Base-by-base conservation (phyloP, 1,140 invertebrate genomes). In the Drosophila bifasciata region DNA sequence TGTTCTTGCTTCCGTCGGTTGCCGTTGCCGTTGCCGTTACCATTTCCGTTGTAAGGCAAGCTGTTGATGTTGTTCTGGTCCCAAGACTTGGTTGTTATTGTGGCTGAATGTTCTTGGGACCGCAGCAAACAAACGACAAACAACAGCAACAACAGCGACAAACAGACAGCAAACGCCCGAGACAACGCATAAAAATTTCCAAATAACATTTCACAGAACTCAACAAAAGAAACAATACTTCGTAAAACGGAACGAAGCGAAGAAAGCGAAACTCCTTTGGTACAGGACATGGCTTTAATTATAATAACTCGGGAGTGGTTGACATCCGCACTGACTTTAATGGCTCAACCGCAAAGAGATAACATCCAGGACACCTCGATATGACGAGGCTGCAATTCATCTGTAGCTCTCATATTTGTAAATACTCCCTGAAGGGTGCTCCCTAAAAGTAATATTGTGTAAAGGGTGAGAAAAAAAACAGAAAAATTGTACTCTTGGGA, bases 41-140 rank as follows among this genome's bases (percentile, higher is more conserved):
- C 71, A 52, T 72, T 85, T 85, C 73, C 77, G 80, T 86, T 85
- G 80, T 85, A 69, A 85, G 80, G 77, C 80, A 85, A 85, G 80
- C 80, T 85, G 80, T 85, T 85, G 81, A 69, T 74, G 81, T 81
- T 85, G 80, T 85, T 56, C 59, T 58, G 59, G n/a, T 50, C 46
- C 48, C 43, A 16, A 48, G 60, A 55, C 59, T 66, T 43, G 41
- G 64, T 58, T 85, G 81, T 86, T 76, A 41, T 79, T 85, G 80
- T 64, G 80, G 80, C 80, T 74, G 71, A 36, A 36, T 36, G 32
- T 36, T 53, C 59, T 58, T 63, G 51, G 28, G 51, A 45, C 69
- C 62, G 55, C 61, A 62, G 51, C 51, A 45, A 71, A 58, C 68
- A 56, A 50, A 59, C 62, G 50, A 48, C 44, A 48, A 74, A 66